A percentile compares a stretch with the other conserved stretches of the same genome.
phyloP scores from a whole-genome alignment of 1,140 invertebrate species.

The Temnothorax nylanderi region DNA sequence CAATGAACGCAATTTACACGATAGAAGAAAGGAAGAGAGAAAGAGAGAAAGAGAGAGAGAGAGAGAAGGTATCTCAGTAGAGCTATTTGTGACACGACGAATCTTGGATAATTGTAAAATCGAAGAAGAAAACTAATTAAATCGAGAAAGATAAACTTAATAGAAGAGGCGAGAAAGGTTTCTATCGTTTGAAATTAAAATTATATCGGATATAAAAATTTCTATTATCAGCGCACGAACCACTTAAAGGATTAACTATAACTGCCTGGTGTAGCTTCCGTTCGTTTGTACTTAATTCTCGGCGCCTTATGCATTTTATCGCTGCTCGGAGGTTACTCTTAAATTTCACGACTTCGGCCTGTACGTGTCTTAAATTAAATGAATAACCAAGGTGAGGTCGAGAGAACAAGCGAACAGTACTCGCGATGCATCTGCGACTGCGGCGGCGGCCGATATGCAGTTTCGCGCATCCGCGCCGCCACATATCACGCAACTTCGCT shows the following conservation, averaged over 20 bases:
- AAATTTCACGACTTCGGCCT: constrained; percentile 28
- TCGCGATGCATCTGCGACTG: constrained; percentile 51
- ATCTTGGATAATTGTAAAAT: background rate
- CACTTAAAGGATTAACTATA: constrained; percentile 14
- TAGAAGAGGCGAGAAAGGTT: background rate
- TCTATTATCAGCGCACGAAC: background rate
- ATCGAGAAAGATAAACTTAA: background rate
- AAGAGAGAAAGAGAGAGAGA: background rate
- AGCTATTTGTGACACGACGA: background rate
- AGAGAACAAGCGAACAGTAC: background rate
- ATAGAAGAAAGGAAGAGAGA: background rate
- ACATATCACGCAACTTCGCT: constrained; percentile 78
- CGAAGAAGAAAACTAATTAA: background rate
- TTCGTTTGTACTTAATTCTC: constrained; percentile 6
- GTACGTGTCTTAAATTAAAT: constrained; percentile 49
- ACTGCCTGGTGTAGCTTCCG: background rate
- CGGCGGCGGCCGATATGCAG: constrained; percentile 68
- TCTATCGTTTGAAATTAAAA: constrained; percentile 8
- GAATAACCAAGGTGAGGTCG: background rate
- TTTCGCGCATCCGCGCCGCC: constrained; percentile 75
- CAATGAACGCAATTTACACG: constrained; percentile 2
- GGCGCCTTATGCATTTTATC: constrained; percentile 47
- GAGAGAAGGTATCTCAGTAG: background rate
- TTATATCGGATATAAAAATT: constrained; percentile 20
- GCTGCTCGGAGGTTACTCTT: constrained; percentile 23